phyloP scores from a whole-genome alignment of 2,888 invertebrate species.

The Pilophorus perplexus region DNA sequence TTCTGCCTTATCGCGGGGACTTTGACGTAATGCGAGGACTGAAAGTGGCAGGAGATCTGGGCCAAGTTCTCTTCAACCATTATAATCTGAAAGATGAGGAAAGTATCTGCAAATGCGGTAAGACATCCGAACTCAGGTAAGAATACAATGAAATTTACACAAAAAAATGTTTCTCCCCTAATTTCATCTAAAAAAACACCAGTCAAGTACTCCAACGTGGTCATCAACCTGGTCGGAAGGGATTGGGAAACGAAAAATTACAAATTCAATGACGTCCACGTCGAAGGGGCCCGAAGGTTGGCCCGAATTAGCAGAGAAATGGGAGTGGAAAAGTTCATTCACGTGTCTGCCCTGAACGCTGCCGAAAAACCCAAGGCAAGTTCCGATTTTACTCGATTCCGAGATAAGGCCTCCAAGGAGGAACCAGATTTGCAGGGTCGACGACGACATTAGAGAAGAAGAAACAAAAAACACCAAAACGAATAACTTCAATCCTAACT shows the following conservation, averaged over 20 bases:
- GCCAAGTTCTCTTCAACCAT: slow-evolving; percentile 88
- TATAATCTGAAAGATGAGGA: slow-evolving; percentile 82
- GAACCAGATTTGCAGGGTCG: too few species aligned
- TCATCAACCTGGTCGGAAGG: slow-evolving; percentile 88
- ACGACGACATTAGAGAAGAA: too few species aligned
- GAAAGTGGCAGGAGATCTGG: slow-evolving; percentile 85
- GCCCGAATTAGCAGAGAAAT: slow-evolving; percentile 71
- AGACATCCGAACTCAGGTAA: background rate
- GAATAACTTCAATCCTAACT: too few species aligned
- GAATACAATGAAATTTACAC: background rate
- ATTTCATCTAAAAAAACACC: too few species aligned
- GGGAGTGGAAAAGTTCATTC: slow-evolving; percentile 89
- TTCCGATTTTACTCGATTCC: too few species aligned
- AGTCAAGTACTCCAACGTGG: slow-evolving; percentile 93
- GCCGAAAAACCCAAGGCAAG: slow-evolving; percentile 62
- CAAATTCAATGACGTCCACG: slow-evolving; percentile 80
- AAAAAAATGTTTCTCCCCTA: background rate
- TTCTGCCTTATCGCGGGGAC: slow-evolving; percentile 89
- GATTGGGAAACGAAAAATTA: slow-evolving; percentile 92
- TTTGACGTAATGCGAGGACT: slow-evolving; percentile 72
- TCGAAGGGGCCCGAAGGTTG: slow-evolving; percentile 77
- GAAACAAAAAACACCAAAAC: too few species aligned
- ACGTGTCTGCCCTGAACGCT: slow-evolving; percentile 85
- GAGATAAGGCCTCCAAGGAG: too few species aligned
- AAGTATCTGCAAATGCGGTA: slow-evolving; percentile 63